These are phyloP conservation scores for Symphodus melops DNA, from an alignment of 2,113 vertebrate genomes.

Conservation along the genomic window DNA sequence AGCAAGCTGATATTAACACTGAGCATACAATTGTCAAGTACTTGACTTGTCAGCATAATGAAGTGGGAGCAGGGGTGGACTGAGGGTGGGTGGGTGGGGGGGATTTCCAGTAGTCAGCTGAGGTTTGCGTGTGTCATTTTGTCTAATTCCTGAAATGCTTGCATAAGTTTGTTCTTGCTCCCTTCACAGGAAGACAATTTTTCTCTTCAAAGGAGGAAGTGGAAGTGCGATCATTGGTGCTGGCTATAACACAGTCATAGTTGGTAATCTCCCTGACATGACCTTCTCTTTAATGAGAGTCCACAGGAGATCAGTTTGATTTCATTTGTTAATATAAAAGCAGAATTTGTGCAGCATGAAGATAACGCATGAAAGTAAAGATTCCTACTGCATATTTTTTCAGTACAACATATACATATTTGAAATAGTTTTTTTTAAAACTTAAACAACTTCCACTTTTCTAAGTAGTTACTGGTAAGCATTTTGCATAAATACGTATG, in stretches of 20 bases:
- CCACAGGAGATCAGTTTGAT: not conserved
- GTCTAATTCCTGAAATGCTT: slow-evolving; percentile 79
- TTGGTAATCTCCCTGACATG: not conserved
- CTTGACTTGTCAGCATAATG: slow-evolving; percentile 55
- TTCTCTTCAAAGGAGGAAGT: slow-evolving; percentile 68
- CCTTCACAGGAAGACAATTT: slow-evolving; percentile 27
- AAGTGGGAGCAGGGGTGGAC: slow-evolving; percentile 36
- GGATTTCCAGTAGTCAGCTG: slow-evolving; percentile 75
- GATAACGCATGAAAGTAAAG: slow-evolving; percentile 5
- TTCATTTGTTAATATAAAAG: not conserved
- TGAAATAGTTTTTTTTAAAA: slow-evolving; percentile 2
- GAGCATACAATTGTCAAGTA: slow-evolving; percentile 42
- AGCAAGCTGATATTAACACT: slow-evolving; percentile 46
- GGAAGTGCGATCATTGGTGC: slow-evolving; percentile 52
- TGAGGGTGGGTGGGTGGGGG: slow-evolving; percentile 14
- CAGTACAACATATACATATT: slow-evolving; percentile 24
- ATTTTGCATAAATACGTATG: slow-evolving; percentile 40
- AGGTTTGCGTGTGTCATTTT: slow-evolving; percentile 52
- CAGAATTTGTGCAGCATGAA: not conserved
- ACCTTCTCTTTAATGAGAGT: not conserved
- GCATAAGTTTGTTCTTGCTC: slow-evolving; percentile 73
- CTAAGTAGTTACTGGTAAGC: slow-evolving; percentile 49
- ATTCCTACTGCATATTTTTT: not conserved
- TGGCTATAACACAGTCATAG: slow-evolving; percentile 50
- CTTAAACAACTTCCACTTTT: slow-evolving; percentile 42